Evolutionary conservation across 1,140 invertebrate genomes (phyloP).

Genomic region (Achroia grisella): DNA sequence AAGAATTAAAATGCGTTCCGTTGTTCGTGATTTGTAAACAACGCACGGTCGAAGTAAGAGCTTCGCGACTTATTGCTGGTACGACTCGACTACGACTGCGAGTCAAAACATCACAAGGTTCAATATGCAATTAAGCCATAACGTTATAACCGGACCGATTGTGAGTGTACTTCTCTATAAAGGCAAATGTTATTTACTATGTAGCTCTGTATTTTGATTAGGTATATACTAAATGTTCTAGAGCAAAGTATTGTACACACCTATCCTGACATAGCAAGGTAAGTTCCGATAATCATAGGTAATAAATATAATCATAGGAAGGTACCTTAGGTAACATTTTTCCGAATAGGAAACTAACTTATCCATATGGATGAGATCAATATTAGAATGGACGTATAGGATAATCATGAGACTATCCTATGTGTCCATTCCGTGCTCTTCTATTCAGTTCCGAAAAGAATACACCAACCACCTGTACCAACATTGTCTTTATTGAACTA

Average conservation of each 20-base stretch:
- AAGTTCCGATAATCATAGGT: too few relatives aligned
- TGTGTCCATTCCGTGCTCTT: too few relatives aligned
- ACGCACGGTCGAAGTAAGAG: constrained; percentile 40
- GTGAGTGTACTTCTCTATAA: neutral
- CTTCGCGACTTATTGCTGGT: constrained; percentile 43
- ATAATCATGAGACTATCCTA: too few relatives aligned
- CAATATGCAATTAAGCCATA: constrained; percentile 34
- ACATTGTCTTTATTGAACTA: too few relatives aligned
- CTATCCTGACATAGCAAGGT: neutral
- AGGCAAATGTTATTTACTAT: neutral
- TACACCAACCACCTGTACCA: too few relatives aligned
- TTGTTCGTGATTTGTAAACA: constrained; percentile 17
- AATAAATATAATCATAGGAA: too few relatives aligned
- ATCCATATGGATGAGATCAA: too few relatives aligned
- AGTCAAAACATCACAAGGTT: constrained; percentile 31
- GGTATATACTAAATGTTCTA: neutral
- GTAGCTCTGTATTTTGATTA: neutral
- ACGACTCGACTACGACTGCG: too few relatives aligned
- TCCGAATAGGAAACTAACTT: too few relatives aligned
- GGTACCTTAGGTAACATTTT: too few relatives aligned
- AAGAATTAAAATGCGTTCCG: constrained; percentile 19
- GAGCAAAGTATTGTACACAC: neutral
- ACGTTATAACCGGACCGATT: constrained; percentile 27
- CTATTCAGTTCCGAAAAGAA: too few relatives aligned
- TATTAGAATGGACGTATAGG: too few relatives aligned